phyloP scores from a whole-genome alignment of 2,797 vertebrate species.

The Crocodylus rhombifer region DNA sequence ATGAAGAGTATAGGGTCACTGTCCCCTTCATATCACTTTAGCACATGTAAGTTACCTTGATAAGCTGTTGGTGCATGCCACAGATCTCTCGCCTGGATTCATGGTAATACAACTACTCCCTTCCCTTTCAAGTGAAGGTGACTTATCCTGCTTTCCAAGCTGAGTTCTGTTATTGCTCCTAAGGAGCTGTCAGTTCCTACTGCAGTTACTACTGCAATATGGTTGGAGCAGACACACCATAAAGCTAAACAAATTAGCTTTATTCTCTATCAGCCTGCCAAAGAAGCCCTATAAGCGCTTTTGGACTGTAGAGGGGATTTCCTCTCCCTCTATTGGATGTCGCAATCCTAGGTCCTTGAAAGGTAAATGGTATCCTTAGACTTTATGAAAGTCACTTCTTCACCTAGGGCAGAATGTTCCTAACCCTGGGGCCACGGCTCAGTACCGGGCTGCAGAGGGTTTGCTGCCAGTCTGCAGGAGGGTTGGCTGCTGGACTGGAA shows the following conservation, averaged over 20 bases:
- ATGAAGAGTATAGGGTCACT: slow-evolving; percentile 34
- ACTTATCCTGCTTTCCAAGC: not conserved
- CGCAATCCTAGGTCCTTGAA: not conserved
- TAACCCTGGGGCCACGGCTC: too few species aligned
- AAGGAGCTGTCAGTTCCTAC: not conserved
- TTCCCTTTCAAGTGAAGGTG: slow-evolving; percentile 11
- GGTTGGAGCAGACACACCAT: too few species aligned
- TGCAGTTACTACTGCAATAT: too few species aligned
- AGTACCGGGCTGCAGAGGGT: too few species aligned
- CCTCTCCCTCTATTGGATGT: slow-evolving; percentile 11
- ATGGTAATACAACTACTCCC: not conserved
- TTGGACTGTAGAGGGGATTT: slow-evolving; percentile 26
- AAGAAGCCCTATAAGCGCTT: too few species aligned
- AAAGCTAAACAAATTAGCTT: too few species aligned
- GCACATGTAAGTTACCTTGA: slow-evolving; percentile 14
- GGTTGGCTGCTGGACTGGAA: too few species aligned
- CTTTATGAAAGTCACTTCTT: slow-evolving; percentile 18
- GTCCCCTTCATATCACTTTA: slow-evolving; percentile 1
- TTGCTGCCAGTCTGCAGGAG: too few species aligned
- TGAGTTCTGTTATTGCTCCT: not conserved
- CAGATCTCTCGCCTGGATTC: slow-evolving; percentile 11
- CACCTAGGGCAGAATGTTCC: not conserved
- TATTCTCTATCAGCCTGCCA: too few species aligned
- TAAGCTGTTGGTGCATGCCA: not conserved
- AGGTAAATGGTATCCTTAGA: slow-evolving; percentile 7